Percentiles rank a stretch among this genome's conserved stretches.
These are phyloP conservation scores for Psittacula echo DNA, from an alignment of 2,797 vertebrate species.

Conservation along the genomic window DNA sequence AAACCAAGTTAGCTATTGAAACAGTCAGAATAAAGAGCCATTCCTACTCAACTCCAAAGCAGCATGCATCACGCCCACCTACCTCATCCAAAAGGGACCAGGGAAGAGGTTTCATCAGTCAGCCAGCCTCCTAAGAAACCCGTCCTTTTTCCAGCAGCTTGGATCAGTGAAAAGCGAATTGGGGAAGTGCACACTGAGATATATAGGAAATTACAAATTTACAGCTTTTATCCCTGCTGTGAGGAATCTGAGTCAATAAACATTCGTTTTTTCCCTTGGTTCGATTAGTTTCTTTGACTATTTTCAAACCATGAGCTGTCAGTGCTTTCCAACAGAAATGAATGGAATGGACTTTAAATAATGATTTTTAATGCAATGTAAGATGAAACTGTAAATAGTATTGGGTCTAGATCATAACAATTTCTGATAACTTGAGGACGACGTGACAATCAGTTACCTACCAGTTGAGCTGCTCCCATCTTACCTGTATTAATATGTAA, in stretches of 20 bases:
- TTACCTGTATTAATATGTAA: background rate
- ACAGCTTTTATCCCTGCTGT: background rate
- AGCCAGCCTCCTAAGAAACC: background rate
- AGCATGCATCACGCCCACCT: background rate
- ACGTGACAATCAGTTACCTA: conserved; percentile 37
- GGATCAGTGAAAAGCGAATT: background rate
- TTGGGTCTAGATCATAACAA: background rate
- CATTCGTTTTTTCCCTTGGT: background rate
- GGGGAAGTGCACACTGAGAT: background rate
- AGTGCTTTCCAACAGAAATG: background rate
- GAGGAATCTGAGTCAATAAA: background rate
- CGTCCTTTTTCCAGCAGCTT: background rate
- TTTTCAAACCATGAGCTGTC: background rate
- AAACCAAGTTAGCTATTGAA: background rate
- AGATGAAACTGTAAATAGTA: background rate
- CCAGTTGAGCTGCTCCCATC: background rate
- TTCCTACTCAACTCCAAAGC: background rate
- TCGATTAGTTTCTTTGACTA: background rate
- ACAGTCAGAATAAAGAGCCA: background rate
- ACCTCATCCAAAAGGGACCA: background rate
- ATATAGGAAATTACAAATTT: background rate
- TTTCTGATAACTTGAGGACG: background rate
- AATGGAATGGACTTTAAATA: conserved; percentile 53
- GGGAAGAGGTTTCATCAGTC: background rate
- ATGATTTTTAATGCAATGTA: background rate